phyloP scores from a whole-genome alignment of 1,140 invertebrate genomes.

The Drosophila fuyamai region DNA sequence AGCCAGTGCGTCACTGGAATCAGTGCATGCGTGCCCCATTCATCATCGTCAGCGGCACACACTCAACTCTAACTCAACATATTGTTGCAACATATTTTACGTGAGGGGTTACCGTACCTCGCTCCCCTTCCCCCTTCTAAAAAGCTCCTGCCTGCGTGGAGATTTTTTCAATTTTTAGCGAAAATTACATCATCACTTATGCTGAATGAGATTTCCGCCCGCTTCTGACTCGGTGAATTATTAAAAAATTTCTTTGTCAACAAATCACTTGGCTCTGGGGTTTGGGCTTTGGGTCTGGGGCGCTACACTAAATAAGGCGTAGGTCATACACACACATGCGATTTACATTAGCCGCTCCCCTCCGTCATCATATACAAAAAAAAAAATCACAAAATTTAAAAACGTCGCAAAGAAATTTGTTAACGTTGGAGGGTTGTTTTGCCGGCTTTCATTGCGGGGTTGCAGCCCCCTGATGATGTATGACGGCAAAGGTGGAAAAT shows the following conservation, averaged over 20 bases:
- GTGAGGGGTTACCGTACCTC: conserved; percentile 44
- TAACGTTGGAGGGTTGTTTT: conserved; percentile 74
- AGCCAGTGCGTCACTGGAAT: conserved; percentile 57
- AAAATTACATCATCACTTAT: conserved; percentile 83
- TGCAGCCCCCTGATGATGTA: conserved; percentile 61
- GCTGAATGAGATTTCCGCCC: conserved; percentile 68
- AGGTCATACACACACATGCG: conserved; percentile 48
- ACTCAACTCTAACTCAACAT: conserved; percentile 50
- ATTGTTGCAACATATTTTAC: conserved; percentile 81
- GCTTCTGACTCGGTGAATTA: conserved; percentile 66
- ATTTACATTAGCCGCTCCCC: conserved; percentile 71
- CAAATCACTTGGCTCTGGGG: conserved; percentile 69
- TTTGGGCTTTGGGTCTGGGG: conserved; percentile 20
- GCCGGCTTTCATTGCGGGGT: conserved; percentile 19
- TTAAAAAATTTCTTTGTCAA: conserved; percentile 83
- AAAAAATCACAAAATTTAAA: conserved; percentile 62
- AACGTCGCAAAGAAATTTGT: conserved; percentile 84
- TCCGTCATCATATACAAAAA: not conserved
- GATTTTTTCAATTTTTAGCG: conserved; percentile 81
- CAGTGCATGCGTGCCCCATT: conserved; percentile 81
- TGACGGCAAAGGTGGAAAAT: conserved; percentile 79
- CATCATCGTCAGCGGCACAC: conserved; percentile 73
- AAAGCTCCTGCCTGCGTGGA: conserved; percentile 49
- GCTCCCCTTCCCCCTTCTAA: not conserved
- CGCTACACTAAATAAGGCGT: conserved; percentile 75